These are phyloP conservation scores for Poliocrania exsul DNA, from an alignment of 2,797 vertebrate species.

Conservation along the genomic window DNA sequence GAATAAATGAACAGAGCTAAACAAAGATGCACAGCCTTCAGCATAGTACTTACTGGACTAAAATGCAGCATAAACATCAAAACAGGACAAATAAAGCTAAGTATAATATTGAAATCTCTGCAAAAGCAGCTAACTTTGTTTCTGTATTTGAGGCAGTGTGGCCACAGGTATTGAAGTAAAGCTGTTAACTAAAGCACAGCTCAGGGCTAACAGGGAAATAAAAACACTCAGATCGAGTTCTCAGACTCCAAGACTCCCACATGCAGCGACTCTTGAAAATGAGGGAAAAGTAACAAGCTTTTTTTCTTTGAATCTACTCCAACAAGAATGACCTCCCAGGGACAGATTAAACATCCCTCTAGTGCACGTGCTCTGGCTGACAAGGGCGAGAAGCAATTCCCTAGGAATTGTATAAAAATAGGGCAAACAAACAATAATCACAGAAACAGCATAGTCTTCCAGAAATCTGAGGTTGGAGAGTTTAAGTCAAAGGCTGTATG, in stretches of 20 bases:
- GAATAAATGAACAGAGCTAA: conserved; percentile 11
- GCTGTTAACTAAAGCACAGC: conserved; percentile 19
- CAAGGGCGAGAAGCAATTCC: not conserved
- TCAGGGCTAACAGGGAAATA: not conserved
- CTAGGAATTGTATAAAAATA: not conserved
- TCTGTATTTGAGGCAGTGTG: not conserved
- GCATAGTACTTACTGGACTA: not conserved
- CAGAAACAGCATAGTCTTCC: not conserved
- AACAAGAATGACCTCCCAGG: not conserved
- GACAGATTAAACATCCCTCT: not conserved
- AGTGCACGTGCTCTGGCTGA: not conserved
- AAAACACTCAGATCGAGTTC: not conserved
- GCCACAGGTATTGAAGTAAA: conserved; percentile 36
- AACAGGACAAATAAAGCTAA: not conserved
- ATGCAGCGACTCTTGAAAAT: not conserved
- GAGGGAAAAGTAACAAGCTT: not conserved
- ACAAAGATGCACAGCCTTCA: conserved; percentile 16
- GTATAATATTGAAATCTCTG: not conserved
- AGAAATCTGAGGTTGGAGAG: not conserved
- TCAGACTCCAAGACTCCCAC: not conserved
- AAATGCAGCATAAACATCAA: not conserved
- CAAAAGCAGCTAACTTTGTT: conserved; percentile 15
- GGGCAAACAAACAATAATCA: not conserved
- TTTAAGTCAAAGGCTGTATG: not conserved
- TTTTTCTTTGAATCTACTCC: not conserved